Base-by-base conservation (phyloP, 2,888 invertebrate species). In the Isoperla grammatica region DNA sequence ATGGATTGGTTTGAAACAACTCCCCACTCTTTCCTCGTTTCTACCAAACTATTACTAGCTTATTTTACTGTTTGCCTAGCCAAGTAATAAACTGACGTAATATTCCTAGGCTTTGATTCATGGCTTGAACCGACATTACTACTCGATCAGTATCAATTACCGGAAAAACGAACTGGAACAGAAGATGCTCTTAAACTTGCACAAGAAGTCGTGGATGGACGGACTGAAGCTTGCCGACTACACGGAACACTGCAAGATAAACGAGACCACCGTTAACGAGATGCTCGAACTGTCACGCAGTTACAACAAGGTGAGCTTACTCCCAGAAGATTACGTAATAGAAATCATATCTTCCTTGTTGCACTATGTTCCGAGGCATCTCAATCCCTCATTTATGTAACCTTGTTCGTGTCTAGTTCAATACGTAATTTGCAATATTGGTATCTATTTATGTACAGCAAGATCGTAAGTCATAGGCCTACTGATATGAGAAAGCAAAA, bases 201-300 rank as follows among this genome's bases (percentile, higher is more conserved):
- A 99, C 76, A 99, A 99, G 78, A 96, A 97, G 74, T 95, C 96
- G 0, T 97, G 96, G 96, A 95, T 95, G 88, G 96, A 96, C 73
- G 95, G 96, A 15, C 82, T 96, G 2, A 90, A 88, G 37, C 78
- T 97, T 64, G 87, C 91, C 55, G 91, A 95, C 74, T 97, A 95
- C 74, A 86, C 89, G 64, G 91, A 94, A 64, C 97, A 98, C 74
- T 93, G 96, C 75, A 84, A 86, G 65, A 84, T 91, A 49, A 99
- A 99, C 74, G 95, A 96, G 74, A 88, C 86, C 57, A 95, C 95
- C 49, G 95, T 98, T 1, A 86, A 92, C 61, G 93, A 95, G 68
- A 98, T 99, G 96, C 80, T 99, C 54, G 95, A 96, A 63, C 78
- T 99, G 69, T 97, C 98, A 57, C 97, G 97, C 75, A 94, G 95